phyloP scores from a whole-genome alignment of 2,888 invertebrate species.

The Cryptosula pallasiana region DNA sequence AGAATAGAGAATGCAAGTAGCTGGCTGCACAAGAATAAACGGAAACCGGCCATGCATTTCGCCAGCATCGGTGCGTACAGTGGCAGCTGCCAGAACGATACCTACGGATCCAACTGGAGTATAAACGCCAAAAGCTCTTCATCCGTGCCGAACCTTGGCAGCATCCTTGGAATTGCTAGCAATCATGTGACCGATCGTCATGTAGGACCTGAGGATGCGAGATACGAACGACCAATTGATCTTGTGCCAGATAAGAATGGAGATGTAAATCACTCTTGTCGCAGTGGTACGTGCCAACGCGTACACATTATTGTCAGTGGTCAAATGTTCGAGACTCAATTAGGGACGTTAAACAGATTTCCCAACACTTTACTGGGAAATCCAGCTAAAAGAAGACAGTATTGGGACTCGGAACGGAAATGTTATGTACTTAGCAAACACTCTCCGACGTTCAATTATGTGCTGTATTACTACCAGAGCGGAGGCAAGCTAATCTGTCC shows the following conservation, averaged over 20 bases:
- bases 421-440: conserved; percentile 52
- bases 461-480: conserved; percentile 52
- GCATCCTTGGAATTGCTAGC: neutral
- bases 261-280: conserved; percentile 34
- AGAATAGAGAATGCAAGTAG: conserved; percentile 14
- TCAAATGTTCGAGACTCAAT: conserved; percentile 48
- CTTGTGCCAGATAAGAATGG: conserved; percentile 9
- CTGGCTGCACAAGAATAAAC: neutral
- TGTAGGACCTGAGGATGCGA: neutral
- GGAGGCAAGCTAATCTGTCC: conserved; percentile 54
- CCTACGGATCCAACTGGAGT: neutral
- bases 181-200: neutral
- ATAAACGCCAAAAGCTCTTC: neutral
- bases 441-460: conserved; percentile 48
- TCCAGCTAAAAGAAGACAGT: conserved; percentile 38
- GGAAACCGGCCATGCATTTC: conserved; percentile 1
- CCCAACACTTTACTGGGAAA: conserved; percentile 49
- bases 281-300: conserved; percentile 35
- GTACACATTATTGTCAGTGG: conserved; percentile 46
- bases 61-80: neutral
- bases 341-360: conserved; percentile 46
- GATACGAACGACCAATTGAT: neutral
- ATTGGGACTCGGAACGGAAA: conserved; percentile 41
- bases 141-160: neutral
- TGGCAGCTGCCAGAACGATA: neutral